These are phyloP conservation scores for Coranthus polyacanthus DNA, from an alignment of 2,797 vertebrate genomes.

Conservation along the genomic window DNA sequence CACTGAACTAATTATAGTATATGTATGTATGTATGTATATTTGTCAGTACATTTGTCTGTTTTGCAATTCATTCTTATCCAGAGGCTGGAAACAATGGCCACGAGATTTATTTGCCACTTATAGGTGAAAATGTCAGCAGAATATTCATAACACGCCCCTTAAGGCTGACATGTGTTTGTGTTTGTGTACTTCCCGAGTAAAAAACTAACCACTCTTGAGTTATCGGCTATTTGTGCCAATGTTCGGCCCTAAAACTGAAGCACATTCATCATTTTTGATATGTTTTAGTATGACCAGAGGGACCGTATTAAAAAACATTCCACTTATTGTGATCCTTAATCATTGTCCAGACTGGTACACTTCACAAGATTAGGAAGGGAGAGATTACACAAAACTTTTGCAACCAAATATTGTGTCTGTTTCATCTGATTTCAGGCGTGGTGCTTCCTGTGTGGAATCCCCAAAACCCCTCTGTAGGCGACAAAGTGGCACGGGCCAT, in stretches of 20 bases:
- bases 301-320: slow-evolving; percentile 18
- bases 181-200: not conserved
- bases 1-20: too few relatives aligned
- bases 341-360: slow-evolving; percentile 9
- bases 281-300: slow-evolving; percentile 33
- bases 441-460: slow-evolving; percentile 88
- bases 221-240: slow-evolving; percentile 15
- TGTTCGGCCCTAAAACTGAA: slow-evolving; percentile 8
- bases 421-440: slow-evolving; percentile 72
- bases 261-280: slow-evolving; percentile 20
- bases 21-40: too few relatives aligned
- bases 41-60: not conserved
- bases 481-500: slow-evolving; percentile 90
- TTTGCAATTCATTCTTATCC: slow-evolving; percentile 16
- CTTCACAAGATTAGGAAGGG: slow-evolving; percentile 1
- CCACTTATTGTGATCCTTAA: slow-evolving; percentile 29
- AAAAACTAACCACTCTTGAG: not conserved
- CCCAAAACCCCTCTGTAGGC: slow-evolving; percentile 88
- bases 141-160: slow-evolving; percentile 19
- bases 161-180: not conserved
- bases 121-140: slow-evolving; percentile 28
- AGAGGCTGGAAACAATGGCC: slow-evolving; percentile 4
- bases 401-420: slow-evolving; percentile 4
- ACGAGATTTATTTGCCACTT: slow-evolving; percentile 17
- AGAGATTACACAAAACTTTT: slow-evolving; percentile 3